These are phyloP conservation scores for Picus viridis DNA, from an alignment of 2,797 vertebrate genomes.

Conservation along the genomic window DNA sequence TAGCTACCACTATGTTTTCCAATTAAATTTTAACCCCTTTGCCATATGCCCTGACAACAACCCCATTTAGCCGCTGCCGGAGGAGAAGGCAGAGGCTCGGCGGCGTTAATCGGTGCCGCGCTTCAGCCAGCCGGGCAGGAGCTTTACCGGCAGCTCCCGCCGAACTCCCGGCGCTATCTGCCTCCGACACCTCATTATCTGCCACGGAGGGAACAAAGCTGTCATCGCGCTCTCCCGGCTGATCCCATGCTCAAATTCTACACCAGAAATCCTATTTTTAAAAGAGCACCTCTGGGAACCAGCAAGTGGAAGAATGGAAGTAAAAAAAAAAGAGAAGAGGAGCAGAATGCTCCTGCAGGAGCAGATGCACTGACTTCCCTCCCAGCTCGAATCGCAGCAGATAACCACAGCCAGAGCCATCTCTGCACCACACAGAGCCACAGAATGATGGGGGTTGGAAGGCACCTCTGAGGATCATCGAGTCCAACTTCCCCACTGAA, in stretches of 20 bases:
- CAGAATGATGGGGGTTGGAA: too few relatives aligned
- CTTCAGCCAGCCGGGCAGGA: neutral
- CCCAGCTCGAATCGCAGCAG: neutral
- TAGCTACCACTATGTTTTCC: constrained; percentile 42
- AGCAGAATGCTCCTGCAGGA: neutral
- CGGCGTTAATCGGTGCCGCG: neutral
- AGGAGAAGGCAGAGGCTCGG: neutral
- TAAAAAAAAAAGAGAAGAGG: too few relatives aligned
- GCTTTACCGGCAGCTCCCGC: neutral
- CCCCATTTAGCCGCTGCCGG: neutral
- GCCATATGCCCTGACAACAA: neutral
- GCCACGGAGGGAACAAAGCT: neutral
- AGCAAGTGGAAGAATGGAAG: neutral
- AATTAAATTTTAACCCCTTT: constrained; percentile 70
- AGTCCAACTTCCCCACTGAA: too few relatives aligned
- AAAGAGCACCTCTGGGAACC: neutral
- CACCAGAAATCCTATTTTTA: neutral
- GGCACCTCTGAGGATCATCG: too few relatives aligned
- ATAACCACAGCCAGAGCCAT: neutral
- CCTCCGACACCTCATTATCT: constrained; percentile 22
- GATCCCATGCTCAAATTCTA: neutral
- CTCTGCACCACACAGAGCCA: neutral
- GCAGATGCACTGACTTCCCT: neutral
- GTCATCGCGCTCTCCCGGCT: neutral
- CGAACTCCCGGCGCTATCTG: neutral